Base-by-base conservation (phyloP, 2,888 invertebrate species). In the Tetragonisca angustula region DNA sequence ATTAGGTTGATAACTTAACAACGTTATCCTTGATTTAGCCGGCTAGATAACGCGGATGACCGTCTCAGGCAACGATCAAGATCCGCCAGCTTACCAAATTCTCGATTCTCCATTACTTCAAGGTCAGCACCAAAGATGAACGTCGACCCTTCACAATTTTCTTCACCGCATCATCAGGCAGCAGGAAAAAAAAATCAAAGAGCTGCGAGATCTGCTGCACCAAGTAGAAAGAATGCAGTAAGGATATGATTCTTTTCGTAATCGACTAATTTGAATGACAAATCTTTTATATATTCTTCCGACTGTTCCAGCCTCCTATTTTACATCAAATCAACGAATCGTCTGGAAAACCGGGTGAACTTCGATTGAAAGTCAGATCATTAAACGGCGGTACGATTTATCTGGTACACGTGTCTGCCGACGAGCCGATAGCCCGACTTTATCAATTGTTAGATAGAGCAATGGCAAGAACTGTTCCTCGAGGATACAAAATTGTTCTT, bases 381-480 rank as follows among this genome's bases (percentile, higher is more conserved):
- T 82, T 93, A 75, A 92, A 92, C 69, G 94, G 94, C 27, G 90
- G 91, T 56, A 92, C 91, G 21, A 86, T 94, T 54, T 94, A 91
- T 68, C 84, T 94, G n/a, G 91, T 92, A 5, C 90, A 94, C 50
- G 86, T 92, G 17, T 93, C 91, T 9, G 90, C 91, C 0, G 89
- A 93, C 24, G 93, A 94, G 74, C 88, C 91, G 3, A 91, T 94
- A 11, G 88, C 88, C 4, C 90, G 79, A 64, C 89, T 94, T 56
- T 93, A 94, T 67, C 91, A 92, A n/a, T 83, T 93, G 76, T 83
- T 94, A 85, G 92, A 94, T 80, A 91, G 79, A 83, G 89, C 87
- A 2, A 85, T 93, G 83, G 64, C 89, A 32, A 91, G 87, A 27
- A 83, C 87, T 36, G 89, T 87, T 17, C 85, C 88, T 17, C 90